Conservation (phyloP, 2,797 vertebrate genomes). For the Acanthornis magna region DNA sequence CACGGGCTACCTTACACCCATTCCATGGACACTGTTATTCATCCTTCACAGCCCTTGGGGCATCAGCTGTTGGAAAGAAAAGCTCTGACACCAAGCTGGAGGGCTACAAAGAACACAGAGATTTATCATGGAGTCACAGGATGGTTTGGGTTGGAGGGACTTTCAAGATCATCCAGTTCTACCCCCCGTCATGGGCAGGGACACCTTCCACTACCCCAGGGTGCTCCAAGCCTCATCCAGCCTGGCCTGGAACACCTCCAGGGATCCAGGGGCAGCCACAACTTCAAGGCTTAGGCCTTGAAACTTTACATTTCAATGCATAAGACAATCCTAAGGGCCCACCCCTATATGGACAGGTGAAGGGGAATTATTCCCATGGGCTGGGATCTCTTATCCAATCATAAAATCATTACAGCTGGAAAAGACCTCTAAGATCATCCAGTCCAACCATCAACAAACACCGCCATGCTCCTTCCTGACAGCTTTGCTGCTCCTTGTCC, state of each 20-base stretch:
- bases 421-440: background rate
- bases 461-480: background rate
- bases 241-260: background rate
- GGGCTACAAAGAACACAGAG: background rate
- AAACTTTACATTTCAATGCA: background rate
- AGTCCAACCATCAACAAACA: background rate
- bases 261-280: background rate
- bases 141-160: background rate
- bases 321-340: background rate
- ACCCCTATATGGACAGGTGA: background rate
- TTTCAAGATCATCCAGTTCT: fast-evolving
- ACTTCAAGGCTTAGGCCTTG: background rate
- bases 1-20: background rate
- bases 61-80: background rate
- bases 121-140: background rate
- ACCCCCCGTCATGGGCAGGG: background rate
- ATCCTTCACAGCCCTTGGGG: background rate
- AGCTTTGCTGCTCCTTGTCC: background rate
- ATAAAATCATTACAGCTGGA: background rate
- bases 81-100: background rate
- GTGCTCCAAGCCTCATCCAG: fast-evolving
- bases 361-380: background rate
- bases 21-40: background rate
- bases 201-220: background rate
- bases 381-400: background rate